These are phyloP conservation scores for Caiman crocodilus DNA, from an alignment of 2,797 vertebrate species.

Conservation along the genomic window DNA sequence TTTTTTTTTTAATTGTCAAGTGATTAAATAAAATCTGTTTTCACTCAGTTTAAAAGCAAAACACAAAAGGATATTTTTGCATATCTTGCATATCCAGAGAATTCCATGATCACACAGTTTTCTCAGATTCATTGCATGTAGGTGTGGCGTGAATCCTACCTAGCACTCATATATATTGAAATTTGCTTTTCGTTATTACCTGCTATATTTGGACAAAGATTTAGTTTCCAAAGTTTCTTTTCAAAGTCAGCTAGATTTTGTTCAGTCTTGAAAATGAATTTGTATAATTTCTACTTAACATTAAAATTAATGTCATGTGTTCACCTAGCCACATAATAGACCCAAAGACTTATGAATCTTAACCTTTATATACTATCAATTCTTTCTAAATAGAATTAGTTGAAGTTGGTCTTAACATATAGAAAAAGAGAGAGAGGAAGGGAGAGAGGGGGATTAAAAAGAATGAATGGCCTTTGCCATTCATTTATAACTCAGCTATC, in stretches of 20 bases:
- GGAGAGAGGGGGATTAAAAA: not conserved
- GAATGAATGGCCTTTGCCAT: too few relatives aligned
- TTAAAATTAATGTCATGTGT: constrained; percentile 15
- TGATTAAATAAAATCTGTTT: constrained; percentile 48
- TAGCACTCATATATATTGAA: constrained; percentile 52
- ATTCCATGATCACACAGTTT: constrained; percentile 43
- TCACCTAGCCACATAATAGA: not conserved
- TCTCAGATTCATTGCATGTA: constrained; percentile 57
- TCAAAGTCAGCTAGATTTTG: constrained; percentile 16
- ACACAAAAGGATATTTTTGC: constrained; percentile 40
- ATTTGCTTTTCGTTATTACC: constrained; percentile 51
- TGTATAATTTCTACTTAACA: constrained; percentile 12
- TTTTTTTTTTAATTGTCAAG: constrained; percentile 3
- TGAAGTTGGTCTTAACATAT: not conserved
- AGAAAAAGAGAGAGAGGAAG: not conserved
- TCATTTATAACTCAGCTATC: too few relatives aligned
- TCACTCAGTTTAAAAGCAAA: constrained; percentile 48
- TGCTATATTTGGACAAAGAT: constrained; percentile 43
- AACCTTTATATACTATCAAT: not conserved
- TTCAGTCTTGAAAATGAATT: constrained; percentile 1
- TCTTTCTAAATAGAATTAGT: constrained; percentile 20
- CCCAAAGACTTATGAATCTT: not conserved
- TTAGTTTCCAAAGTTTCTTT: constrained; percentile 21
- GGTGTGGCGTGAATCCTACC: constrained; percentile 17
- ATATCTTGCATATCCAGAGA: too few relatives aligned